Evolutionary conservation across 2,113 vertebrate species (phyloP).

Genomic region (Epinephelus cyanopodus): DNA sequence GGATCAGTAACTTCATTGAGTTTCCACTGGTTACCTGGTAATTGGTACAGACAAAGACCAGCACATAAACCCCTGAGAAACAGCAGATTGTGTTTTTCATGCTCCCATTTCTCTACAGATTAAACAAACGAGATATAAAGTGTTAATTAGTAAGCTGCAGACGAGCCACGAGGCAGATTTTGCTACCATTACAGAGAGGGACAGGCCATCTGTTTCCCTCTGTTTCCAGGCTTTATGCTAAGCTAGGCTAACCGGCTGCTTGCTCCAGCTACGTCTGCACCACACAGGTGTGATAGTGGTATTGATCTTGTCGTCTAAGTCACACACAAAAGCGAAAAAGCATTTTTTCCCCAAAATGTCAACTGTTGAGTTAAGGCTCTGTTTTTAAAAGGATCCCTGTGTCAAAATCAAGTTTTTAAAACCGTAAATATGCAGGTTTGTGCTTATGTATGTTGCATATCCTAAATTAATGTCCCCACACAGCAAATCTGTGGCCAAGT

Average conservation of each 20-base stretch:
- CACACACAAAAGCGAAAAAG: background rate
- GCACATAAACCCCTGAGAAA: background rate
- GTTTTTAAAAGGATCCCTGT: background rate
- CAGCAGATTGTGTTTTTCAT: background rate
- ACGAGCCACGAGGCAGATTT: background rate
- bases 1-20: background rate
- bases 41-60: background rate
- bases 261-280: background rate
- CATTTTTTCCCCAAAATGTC: background rate
- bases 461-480: background rate
- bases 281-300: background rate
- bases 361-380: background rate
- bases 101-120: background rate
- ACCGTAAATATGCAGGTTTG: background rate
- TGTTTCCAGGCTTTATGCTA: conserved; percentile 3
- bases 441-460: background rate
- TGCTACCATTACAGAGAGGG: background rate
- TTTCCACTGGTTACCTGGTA: background rate
- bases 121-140: background rate
- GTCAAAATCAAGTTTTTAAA: conserved; percentile 7
- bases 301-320: background rate
- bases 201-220: background rate
- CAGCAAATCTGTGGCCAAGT: background rate
- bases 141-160: background rate
- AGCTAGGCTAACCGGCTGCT: background rate